Evolutionary conservation across 2,888 invertebrate species (phyloP).

Genomic region (Tetragnatha montana): DNA sequence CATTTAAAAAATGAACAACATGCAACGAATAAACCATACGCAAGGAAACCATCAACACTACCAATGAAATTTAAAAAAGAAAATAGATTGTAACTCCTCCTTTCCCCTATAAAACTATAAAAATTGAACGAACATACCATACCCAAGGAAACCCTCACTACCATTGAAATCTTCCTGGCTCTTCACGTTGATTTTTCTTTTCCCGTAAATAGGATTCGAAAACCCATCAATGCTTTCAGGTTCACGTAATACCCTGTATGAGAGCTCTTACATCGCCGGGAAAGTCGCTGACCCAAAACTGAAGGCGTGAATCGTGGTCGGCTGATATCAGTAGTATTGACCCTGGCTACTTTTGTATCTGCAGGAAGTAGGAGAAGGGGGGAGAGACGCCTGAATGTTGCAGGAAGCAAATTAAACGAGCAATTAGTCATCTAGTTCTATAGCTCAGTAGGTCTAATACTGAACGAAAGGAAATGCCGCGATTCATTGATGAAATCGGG

Average conservation of each 20-base stretch:
- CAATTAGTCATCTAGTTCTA: slow-evolving; percentile 39
- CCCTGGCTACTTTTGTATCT: slow-evolving; percentile 34
- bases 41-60: too few relatives aligned
- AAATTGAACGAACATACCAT: too few relatives aligned
- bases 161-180: not conserved
- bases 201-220: not conserved
- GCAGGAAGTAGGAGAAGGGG: slow-evolving; percentile 43
- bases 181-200: not conserved
- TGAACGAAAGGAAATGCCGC: slow-evolving; percentile 1
- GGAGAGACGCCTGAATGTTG: slow-evolving; percentile 19
- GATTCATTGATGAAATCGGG: slow-evolving; percentile 1
- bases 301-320: slow-evolving; percentile 9
- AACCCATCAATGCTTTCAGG: slow-evolving; percentile 27
- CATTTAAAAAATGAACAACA: too few relatives aligned
- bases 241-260: slow-evolving; percentile 22
- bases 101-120: too few relatives aligned
- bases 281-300: slow-evolving; percentile 50
- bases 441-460: slow-evolving; percentile 36
- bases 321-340: slow-evolving; percentile 14
- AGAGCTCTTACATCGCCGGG: slow-evolving; percentile 17
- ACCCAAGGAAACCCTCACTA: not conserved
- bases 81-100: too few relatives aligned
- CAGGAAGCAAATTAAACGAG: slow-evolving; percentile 36
- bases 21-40: too few relatives aligned
- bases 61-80: too few relatives aligned